A percentile compares a stretch with the other conserved stretches of the same genome.
Conservation (phyloP, 2,797 vertebrate genomes). For the Siniperca obscura region DNA sequence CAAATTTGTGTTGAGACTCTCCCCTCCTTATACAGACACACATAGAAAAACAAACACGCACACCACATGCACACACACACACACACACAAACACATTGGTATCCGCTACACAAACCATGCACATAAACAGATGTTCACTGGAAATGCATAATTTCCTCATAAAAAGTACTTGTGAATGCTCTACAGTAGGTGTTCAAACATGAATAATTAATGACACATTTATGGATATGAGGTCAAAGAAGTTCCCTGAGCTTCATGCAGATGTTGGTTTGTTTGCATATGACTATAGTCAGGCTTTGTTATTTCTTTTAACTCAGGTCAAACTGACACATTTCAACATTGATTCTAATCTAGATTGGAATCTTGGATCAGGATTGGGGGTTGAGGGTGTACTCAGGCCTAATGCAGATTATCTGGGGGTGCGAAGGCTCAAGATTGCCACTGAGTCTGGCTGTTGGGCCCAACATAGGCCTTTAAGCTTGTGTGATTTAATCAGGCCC, state of each 20-base stretch:
- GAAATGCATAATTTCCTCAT: constrained; percentile 53
- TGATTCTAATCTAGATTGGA: constrained; percentile 18
- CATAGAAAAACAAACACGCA: constrained; percentile 3
- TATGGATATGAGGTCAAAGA: constrained; percentile 42
- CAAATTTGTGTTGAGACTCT: constrained; percentile 43
- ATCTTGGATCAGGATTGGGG: constrained; percentile 9
- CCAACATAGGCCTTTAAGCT: constrained; percentile 24
- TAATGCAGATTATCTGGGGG: constrained; percentile 39
- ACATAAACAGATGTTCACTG: constrained; percentile 50
- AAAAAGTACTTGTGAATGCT: constrained; percentile 40
- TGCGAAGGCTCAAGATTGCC: constrained; percentile 18
- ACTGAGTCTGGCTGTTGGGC: background rate
- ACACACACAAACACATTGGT: background rate
- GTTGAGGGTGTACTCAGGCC: background rate
- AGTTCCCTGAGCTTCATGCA: constrained; percentile 39
- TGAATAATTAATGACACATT: constrained; percentile 67
- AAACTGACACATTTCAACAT: constrained; percentile 5
- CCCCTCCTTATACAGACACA: background rate
- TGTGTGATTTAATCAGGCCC: constrained; percentile 28
- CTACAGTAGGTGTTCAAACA: constrained; percentile 47
- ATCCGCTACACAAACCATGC: background rate
- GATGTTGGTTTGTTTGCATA: constrained; percentile 48
- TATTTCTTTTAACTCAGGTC: constrained; percentile 2
- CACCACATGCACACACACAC: background rate
- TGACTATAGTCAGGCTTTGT: background rate